Conservation (phyloP, 1,140 invertebrate species). For the Sinella curviseta region DNA sequence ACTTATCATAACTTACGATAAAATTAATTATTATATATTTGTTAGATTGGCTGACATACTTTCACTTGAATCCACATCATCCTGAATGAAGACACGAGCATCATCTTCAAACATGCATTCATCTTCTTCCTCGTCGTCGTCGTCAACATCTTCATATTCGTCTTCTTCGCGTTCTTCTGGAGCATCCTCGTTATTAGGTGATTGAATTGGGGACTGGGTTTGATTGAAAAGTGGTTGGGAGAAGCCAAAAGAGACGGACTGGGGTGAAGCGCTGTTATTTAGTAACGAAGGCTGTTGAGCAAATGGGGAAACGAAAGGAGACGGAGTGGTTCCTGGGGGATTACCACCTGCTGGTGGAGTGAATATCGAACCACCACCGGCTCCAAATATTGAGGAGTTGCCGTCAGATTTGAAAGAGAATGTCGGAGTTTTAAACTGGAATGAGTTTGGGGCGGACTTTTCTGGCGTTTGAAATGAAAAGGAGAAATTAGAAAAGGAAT, state of each 20-base stretch:
- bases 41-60: no score
- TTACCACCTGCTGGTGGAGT: neutral
- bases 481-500: neutral
- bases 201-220: no score
- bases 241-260: neutral
- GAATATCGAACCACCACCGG: neutral
- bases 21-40: neutral
- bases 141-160: slow-evolving; percentile 33
- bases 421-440: slow-evolving; percentile 1
- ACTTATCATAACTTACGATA: neutral
- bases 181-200: neutral
- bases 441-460: neutral
- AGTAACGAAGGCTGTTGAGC: neutral
- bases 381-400: neutral
- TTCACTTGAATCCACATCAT: neutral
- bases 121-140: slow-evolving; percentile 35
- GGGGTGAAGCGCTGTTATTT: neutral
- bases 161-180: slow-evolving; percentile 22
- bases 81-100: slow-evolving; percentile 10
- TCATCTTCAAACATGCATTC: slow-evolving; percentile 40
- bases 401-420: neutral
- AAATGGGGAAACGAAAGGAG: slow-evolving; percentile 3
- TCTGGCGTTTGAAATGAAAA: neutral
- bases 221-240: slow-evolving; percentile 22
- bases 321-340: neutral